Conservation (phyloP, 1,140 invertebrate genomes). For the Drosophila ambigua region DNA sequence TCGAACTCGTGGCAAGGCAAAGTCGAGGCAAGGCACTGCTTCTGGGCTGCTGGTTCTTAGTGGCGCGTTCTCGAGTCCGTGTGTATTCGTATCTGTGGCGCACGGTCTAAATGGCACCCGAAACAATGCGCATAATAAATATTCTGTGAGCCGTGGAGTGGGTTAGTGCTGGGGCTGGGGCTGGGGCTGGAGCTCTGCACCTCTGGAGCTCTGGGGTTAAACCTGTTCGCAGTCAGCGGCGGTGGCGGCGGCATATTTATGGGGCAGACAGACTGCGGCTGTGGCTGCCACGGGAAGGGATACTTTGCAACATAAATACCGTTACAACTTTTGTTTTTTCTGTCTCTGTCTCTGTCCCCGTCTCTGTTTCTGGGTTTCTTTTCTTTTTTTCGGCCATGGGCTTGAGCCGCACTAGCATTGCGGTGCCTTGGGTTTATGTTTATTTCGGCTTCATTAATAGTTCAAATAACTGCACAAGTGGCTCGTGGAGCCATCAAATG, state of each 20-base stretch:
- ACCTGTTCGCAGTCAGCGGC: slow-evolving; percentile 54
- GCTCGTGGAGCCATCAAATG: slow-evolving; percentile 18
- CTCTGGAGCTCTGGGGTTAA: slow-evolving; percentile 32
- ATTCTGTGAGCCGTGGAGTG: slow-evolving; percentile 24
- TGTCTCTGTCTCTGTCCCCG: no score
- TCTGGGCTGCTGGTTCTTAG: slow-evolving; percentile 37
- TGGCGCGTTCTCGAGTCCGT: slow-evolving; percentile 25
- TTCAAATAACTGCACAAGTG: slow-evolving; percentile 68
- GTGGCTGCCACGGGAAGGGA: slow-evolving; percentile 27
- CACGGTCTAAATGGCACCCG: slow-evolving; percentile 77
- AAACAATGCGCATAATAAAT: slow-evolving; percentile 73
- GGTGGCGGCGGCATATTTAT: slow-evolving; percentile 48
- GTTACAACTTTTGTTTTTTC: slow-evolving; percentile 65
- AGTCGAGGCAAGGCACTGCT: slow-evolving; percentile 2
- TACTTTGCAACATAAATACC: slow-evolving; percentile 22
- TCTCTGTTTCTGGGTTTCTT: not conserved
- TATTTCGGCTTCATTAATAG: slow-evolving; percentile 49
- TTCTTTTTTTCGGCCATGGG: slow-evolving; percentile 31
- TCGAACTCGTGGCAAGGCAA: slow-evolving; percentile 23
- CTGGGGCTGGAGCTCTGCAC: not conserved
- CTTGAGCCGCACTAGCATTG: slow-evolving; percentile 2
- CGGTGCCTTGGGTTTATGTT: not conserved
- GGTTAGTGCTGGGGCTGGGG: slow-evolving; percentile 9
- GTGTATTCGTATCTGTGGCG: slow-evolving; percentile 45
- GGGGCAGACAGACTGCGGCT: slow-evolving; percentile 28